Percentiles rank a stretch among this genome's conserved stretches.
Conservation (phyloP, 2,113 vertebrate genomes). For the Gavialis gangeticus region DNA sequence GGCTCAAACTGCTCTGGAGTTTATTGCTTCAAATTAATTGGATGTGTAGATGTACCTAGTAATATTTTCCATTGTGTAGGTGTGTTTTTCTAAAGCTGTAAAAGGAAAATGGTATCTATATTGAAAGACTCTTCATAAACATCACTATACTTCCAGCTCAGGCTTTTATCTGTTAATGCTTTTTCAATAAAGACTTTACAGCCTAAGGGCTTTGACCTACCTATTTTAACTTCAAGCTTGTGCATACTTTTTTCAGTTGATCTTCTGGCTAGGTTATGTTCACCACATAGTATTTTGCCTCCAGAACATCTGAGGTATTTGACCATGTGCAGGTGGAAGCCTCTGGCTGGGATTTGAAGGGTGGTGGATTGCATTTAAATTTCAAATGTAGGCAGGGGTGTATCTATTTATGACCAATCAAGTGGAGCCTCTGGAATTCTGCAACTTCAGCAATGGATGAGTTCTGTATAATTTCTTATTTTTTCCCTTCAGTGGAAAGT, state of each 20-base stretch:
- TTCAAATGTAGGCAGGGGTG: no score
- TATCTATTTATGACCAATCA: no score
- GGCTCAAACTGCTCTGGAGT: no score
- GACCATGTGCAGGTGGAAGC: background rate
- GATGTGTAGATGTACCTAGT: no score
- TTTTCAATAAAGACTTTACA: background rate
- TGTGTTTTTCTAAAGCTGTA: background rate
- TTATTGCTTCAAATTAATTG: no score
- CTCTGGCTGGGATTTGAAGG: background rate
- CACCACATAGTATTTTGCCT: background rate
- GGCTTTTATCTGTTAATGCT: background rate
- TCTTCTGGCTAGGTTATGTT: background rate
- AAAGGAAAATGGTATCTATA: background rate
- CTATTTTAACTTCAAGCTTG: background rate
- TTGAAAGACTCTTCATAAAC: background rate
- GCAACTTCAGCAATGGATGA: no score
- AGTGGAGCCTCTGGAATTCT: no score
- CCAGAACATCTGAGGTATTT: background rate
- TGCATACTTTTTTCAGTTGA: background rate
- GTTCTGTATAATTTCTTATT: background rate
- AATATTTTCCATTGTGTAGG: background rate
- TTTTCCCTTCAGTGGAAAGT: background rate
- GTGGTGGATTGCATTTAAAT: no score
- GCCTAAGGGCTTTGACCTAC: background rate
- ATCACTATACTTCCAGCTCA: background rate